Percentiles rank a stretch among this genome's conserved stretches.
Evolutionary conservation across 2,888 invertebrate species (phyloP).

Genomic region (Eumerus sabulonum): DNA sequence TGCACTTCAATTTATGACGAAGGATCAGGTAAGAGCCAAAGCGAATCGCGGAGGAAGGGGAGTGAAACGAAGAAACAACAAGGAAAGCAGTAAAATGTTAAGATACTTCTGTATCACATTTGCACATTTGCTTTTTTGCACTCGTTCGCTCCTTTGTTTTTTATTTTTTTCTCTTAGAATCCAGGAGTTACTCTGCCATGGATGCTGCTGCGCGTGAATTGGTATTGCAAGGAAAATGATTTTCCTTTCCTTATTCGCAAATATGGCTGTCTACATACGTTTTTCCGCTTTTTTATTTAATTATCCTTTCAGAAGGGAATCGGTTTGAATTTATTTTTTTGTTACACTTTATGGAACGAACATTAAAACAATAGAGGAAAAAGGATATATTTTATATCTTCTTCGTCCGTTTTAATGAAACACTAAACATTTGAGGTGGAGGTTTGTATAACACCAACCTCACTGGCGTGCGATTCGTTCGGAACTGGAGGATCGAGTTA

Average conservation of each 20-base stretch:
- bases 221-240: constrained; percentile 50
- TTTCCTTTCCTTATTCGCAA: constrained; percentile 31
- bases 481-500: constrained; percentile 62
- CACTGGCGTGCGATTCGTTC: constrained; percentile 65
- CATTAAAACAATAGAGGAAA: no score
- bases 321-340: background rate
- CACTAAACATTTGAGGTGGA: constrained; percentile 61
- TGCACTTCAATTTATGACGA: constrained; percentile 43
- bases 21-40: constrained; percentile 20
- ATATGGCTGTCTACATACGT: constrained; percentile 59
- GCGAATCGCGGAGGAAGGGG: constrained; percentile 45
- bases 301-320: background rate
- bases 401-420: constrained; percentile 44
- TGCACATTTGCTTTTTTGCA: constrained; percentile 20
- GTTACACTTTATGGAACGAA: no score
- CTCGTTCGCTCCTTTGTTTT: constrained; percentile 34
- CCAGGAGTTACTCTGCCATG: constrained; percentile 26
- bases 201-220: constrained; percentile 62
- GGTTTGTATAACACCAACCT: constrained; percentile 51
- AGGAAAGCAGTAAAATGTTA: constrained; percentile 31
- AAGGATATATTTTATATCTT: constrained; percentile 15
- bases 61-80: constrained; percentile 22
- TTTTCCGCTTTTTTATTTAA: background rate
- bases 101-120: constrained; percentile 38
- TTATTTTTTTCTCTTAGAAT: constrained; percentile 30